Evolutionary conservation across 2,113 vertebrate species (phyloP).

Genomic region (Ictalurus punctatus): DNA sequence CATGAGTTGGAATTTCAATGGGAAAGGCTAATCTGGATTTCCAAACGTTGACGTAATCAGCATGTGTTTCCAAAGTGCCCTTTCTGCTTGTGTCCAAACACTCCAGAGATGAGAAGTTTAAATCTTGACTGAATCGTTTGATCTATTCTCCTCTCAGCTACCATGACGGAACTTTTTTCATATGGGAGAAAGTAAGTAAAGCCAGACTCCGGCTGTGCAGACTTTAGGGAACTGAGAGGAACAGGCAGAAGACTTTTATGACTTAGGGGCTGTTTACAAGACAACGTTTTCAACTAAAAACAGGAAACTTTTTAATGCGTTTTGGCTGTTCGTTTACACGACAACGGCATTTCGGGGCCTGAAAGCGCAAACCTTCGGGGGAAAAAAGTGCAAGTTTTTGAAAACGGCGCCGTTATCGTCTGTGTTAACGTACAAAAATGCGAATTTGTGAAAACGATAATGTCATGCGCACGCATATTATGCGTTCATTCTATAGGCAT

Average conservation of each 20-base stretch:
- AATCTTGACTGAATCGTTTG: neutral
- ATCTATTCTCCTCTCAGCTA: neutral
- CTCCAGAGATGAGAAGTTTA: neutral
- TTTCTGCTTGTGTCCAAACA: neutral
- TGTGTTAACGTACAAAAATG: too few relatives aligned
- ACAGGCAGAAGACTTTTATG: neutral
- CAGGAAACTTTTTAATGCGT: too few relatives aligned
- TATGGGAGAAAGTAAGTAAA: neutral
- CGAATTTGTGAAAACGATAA: too few relatives aligned
- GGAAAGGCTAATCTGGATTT: constrained; percentile 42
- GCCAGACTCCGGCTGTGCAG: neutral
- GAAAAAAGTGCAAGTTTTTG: too few relatives aligned
- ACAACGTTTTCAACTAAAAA: too few relatives aligned
- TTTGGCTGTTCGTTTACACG: too few relatives aligned
- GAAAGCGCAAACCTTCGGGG: too few relatives aligned
- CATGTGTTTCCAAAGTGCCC: neutral
- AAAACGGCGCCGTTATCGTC: too few relatives aligned
- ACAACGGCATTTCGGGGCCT: too few relatives aligned
- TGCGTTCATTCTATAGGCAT: too few relatives aligned
- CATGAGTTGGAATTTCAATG: constrained; percentile 59
- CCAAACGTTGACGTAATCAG: constrained; percentile 22
- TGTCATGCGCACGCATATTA: too few relatives aligned
- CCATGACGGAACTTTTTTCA: neutral
- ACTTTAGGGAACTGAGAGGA: neutral
- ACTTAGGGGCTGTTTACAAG: too few relatives aligned